Percentiles rank a stretch among this genome's conserved stretches.
Conservation (phyloP, 1,140 invertebrate genomes). For the Apocrypta bakeri region DNA sequence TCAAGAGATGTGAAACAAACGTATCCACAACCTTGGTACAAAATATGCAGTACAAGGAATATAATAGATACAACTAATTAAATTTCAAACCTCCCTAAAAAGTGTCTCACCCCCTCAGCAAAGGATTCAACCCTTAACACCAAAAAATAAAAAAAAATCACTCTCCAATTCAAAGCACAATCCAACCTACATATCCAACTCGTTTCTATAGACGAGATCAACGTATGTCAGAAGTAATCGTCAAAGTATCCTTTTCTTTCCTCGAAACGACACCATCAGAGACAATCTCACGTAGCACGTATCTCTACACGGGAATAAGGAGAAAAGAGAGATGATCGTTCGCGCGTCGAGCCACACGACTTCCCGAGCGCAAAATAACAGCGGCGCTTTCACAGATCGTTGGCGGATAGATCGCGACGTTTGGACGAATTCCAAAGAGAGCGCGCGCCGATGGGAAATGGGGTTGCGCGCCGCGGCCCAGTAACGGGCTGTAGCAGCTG, state of each 20-base stretch:
- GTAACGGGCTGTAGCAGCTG: neutral
- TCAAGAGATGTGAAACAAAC: no score
- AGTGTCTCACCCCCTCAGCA: no score
- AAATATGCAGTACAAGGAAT: no score
- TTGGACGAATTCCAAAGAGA: constrained; percentile 18
- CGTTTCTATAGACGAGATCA: no score
- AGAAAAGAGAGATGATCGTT: constrained; percentile 2
- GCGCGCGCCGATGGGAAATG: neutral
- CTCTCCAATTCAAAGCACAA: no score
- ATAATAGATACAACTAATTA: no score
- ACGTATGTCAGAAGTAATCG: no score
- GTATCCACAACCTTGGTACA: no score
- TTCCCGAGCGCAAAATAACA: constrained; percentile 17
- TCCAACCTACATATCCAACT: no score
- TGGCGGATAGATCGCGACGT: constrained; percentile 20
- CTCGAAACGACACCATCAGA: neutral
- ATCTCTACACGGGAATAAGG: neutral
- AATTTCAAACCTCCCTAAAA: no score
- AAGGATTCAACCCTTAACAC: no score
- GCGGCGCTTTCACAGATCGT: constrained; percentile 24
- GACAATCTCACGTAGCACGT: neutral
- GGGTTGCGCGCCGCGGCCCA: neutral
- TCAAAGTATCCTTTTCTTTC: neutral
- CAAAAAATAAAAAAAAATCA: no score
- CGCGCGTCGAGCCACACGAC: neutral